Percentiles rank a stretch among this genome's conserved stretches.
Conservation (phyloP, 2,888 invertebrate genomes). For the Pseudeuparius sepicola region DNA sequence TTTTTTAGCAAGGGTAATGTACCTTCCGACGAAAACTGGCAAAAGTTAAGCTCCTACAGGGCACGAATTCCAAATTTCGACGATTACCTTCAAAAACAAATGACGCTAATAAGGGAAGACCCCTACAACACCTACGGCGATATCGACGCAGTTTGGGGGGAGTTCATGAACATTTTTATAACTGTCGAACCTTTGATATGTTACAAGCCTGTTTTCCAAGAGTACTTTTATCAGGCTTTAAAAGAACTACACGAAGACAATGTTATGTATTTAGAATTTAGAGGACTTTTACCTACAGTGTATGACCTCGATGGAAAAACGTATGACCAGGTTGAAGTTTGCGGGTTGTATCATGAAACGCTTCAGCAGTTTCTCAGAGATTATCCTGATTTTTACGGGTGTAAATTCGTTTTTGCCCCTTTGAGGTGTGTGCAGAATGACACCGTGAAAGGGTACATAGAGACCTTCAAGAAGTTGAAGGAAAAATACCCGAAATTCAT, state of each 20-base stretch:
- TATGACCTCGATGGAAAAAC: slow-evolving; percentile 47
- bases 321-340: slow-evolving; percentile 40
- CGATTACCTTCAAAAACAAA: slow-evolving; percentile 40
- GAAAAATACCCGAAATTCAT: slow-evolving; percentile 46
- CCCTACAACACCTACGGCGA: slow-evolving; percentile 32
- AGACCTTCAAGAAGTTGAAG: slow-evolving; percentile 18
- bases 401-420: slow-evolving; percentile 53
- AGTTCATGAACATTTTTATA: slow-evolving; percentile 42
- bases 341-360: slow-evolving; percentile 41
- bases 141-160: slow-evolving; percentile 41
- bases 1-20: slow-evolving; percentile 23
- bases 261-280: slow-evolving; percentile 50
- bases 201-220: slow-evolving; percentile 47
- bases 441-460: slow-evolving; percentile 32
- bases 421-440: slow-evolving; percentile 33
- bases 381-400: slow-evolving; percentile 49
- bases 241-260: slow-evolving; percentile 52
- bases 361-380: slow-evolving; percentile 42
- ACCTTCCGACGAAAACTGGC: slow-evolving; percentile 22
- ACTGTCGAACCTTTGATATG: slow-evolving; percentile 40
- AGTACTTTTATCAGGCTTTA: slow-evolving; percentile 46
- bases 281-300: slow-evolving; percentile 43
- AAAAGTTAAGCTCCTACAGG: slow-evolving; percentile 22
- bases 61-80: slow-evolving; percentile 39
- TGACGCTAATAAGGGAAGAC: slow-evolving; percentile 46